Conservation (phyloP, 2,888 invertebrate genomes). For the Didymodactylos carnosus region DNA sequence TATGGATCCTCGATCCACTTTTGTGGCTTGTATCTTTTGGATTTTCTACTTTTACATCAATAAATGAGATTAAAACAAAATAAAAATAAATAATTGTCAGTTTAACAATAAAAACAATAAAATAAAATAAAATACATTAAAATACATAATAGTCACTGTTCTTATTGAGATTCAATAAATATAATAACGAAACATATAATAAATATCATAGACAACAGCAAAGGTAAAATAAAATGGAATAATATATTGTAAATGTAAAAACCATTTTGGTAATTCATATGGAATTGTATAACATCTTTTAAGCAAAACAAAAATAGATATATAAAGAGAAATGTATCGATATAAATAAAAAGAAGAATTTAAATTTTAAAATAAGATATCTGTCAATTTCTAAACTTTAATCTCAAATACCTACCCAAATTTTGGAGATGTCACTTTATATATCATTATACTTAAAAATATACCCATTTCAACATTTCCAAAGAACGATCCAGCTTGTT, state of each 20-base stretch:
- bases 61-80: too few species aligned
- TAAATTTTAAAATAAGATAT: neutral
- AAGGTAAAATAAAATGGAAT: slow-evolving; percentile 27
- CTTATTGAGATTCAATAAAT: neutral
- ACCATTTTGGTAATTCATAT: slow-evolving; percentile 20
- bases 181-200: slow-evolving; percentile 15
- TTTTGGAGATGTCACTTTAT: slow-evolving; percentile 20
- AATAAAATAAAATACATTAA: too few species aligned
- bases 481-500: slow-evolving; percentile 27
- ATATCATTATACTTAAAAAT: slow-evolving; percentile 26
- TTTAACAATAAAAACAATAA: too few species aligned
- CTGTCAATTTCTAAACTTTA: neutral
- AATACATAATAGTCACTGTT: too few species aligned
- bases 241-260: slow-evolving; percentile 20
- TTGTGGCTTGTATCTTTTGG: too few species aligned
- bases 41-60: too few species aligned
- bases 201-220: slow-evolving; percentile 25
- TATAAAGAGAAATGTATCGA: too few species aligned
- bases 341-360: too few species aligned
- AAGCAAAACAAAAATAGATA: too few species aligned
- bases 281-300: slow-evolving; percentile 23
- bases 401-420: slow-evolving; percentile 18
- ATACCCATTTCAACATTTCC: slow-evolving; percentile 26
- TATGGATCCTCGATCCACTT: too few species aligned
- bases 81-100: too few species aligned